These are phyloP conservation scores for Operophtera brumata DNA, from an alignment of 2,888 invertebrate genomes.

Conservation along the genomic window DNA sequence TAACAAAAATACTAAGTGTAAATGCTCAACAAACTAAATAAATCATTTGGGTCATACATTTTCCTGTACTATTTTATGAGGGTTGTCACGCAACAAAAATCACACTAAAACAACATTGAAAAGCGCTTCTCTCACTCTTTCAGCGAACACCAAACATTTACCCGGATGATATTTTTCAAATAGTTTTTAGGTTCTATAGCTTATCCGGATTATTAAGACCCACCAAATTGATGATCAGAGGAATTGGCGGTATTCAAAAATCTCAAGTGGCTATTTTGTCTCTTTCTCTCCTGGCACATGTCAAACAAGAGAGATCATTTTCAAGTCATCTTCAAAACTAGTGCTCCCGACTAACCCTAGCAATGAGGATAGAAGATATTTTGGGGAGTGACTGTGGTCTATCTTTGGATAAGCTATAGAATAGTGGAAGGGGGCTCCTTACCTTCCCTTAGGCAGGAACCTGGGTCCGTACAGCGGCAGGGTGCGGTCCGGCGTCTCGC, in stretches of 20 bases:
- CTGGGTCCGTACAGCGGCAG: conserved; percentile 95
- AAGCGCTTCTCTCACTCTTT: conserved; percentile 2
- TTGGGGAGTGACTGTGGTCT: too few species aligned
- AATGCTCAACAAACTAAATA: background rate
- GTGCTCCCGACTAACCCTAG: too few species aligned
- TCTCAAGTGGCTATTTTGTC: too few species aligned
- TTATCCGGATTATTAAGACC: background rate
- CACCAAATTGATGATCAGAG: background rate
- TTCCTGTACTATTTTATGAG: background rate
- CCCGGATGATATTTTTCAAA: background rate
- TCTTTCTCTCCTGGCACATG: too few species aligned
- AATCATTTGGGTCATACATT: background rate
- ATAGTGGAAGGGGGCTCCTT: conserved; percentile 48
- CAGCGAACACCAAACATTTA: background rate
- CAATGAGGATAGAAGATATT: too few species aligned
- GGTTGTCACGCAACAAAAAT: conserved; percentile 16
- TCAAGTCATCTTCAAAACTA: too few species aligned
- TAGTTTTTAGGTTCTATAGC: background rate
- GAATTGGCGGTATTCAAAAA: too few species aligned
- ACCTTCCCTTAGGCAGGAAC: conserved; percentile 93
- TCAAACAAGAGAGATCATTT: too few species aligned
- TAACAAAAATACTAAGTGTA: background rate
- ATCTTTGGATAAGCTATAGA: background rate
- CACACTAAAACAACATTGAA: conserved; percentile 17
- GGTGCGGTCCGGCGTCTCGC: conserved; percentile 91